Conservation (phyloP, 2,797 vertebrate species). For the Aotus griseimembra region DNA sequence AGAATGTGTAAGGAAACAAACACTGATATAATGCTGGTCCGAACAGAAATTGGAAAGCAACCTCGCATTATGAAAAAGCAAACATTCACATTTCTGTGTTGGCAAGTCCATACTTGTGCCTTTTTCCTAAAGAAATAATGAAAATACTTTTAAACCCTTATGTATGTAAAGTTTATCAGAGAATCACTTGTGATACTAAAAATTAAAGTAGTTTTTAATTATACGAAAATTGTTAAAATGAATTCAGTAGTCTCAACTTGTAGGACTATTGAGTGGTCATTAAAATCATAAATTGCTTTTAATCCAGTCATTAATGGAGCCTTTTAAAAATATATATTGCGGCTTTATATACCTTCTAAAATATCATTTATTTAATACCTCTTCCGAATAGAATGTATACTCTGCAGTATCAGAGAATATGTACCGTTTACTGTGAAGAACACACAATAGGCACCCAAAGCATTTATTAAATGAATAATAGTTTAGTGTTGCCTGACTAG, state of each 20-base stretch:
- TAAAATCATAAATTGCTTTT: neutral
- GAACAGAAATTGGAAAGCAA: neutral
- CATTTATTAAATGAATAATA: neutral
- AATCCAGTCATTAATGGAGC: neutral
- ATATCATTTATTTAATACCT: neutral
- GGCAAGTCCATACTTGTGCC: accelerated
- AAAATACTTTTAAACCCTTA: neutral
- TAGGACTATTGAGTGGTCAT: neutral
- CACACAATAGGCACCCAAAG: neutral
- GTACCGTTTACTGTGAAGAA: neutral
- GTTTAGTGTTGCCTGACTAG: neutral
- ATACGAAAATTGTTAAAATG: neutral
- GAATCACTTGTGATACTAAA: neutral
- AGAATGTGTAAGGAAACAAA: neutral
- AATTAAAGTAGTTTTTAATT: neutral
- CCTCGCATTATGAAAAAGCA: neutral
- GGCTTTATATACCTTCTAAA: neutral
- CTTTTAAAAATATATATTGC: neutral
- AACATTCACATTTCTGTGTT: neutral
- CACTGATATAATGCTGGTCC: neutral
- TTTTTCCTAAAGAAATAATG: neutral
- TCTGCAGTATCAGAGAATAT: neutral
- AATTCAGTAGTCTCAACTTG: neutral
- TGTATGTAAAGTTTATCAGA: neutral
- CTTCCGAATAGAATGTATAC: neutral